Conservation (phyloP, 1,140 invertebrate genomes). For the Gonatopus flavifemur region DNA sequence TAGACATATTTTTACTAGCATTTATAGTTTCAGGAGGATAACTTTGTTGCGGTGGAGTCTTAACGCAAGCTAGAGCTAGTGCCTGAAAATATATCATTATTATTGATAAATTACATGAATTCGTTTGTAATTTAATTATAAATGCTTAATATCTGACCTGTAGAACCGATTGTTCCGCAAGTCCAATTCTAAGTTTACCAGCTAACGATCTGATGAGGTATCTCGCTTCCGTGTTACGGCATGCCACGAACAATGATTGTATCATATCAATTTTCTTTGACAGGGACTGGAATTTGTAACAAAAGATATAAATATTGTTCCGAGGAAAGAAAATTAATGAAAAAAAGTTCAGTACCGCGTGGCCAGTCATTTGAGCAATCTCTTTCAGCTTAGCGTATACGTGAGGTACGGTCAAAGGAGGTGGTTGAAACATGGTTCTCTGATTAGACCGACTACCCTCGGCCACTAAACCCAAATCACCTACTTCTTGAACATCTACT, state of each 20-base stretch:
- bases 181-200: slow-evolving; percentile 93
- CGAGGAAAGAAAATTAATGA: slow-evolving; percentile 6
- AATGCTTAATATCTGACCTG: slow-evolving; percentile 54
- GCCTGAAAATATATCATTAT: slow-evolving; percentile 59
- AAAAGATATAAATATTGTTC: slow-evolving; percentile 17
- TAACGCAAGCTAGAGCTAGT: slow-evolving; percentile 79
- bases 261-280: slow-evolving; percentile 92
- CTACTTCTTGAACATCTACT: slow-evolving; percentile 73
- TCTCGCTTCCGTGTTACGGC: slow-evolving; percentile 85
- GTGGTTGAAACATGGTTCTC: slow-evolving; percentile 80
- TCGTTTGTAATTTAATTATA: slow-evolving; percentile 1
- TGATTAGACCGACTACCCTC: slow-evolving; percentile 89
- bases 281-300: slow-evolving; percentile 64
- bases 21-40: slow-evolving; percentile 70
- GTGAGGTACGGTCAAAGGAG: slow-evolving; percentile 65
- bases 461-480: slow-evolving; percentile 92
- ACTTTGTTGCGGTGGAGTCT: slow-evolving; percentile 69
- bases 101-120: slow-evolving; percentile 8
- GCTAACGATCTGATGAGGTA: slow-evolving; percentile 90
- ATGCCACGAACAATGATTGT: slow-evolving; percentile 89
- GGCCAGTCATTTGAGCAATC: slow-evolving; percentile 86
- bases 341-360: slow-evolving; percentile 57
- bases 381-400: slow-evolving; percentile 90
- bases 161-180: slow-evolving; percentile 95
- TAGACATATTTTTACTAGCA: slow-evolving; percentile 61